Conservation (phyloP, 2,888 invertebrate species). For the Drosophila engyochracea region DNA sequence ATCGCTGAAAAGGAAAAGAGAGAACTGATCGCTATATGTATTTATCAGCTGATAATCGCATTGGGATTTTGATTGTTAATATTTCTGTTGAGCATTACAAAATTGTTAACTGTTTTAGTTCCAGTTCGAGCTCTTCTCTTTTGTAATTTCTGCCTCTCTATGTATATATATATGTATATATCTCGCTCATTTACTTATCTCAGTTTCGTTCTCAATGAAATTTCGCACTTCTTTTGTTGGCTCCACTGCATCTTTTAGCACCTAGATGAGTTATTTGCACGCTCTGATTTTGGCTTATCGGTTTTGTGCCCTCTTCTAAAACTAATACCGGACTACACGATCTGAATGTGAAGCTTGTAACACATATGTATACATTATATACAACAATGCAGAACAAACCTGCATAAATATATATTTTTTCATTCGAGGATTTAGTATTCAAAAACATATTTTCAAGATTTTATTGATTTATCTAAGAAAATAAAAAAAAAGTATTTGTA, state of each 20-base stretch:
- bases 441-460: background rate
- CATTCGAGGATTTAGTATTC: background rate
- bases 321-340: slow-evolving; percentile 22
- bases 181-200: slow-evolving; percentile 8
- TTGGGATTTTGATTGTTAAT: slow-evolving; percentile 8
- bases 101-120: background rate
- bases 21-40: background rate
- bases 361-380: background rate
- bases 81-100: slow-evolving; percentile 1
- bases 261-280: slow-evolving; percentile 66
- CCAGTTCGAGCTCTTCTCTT: background rate
- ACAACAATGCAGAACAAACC: background rate
- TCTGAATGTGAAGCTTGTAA: slow-evolving; percentile 4
- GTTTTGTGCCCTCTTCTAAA: slow-evolving; percentile 31
- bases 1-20: background rate
- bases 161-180: background rate
- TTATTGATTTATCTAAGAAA: background rate
- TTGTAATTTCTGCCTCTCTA: background rate
- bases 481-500: background rate
- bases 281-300: slow-evolving; percentile 67
- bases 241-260: slow-evolving; percentile 67
- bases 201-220: slow-evolving; percentile 28
- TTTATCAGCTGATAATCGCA: slow-evolving; percentile 29
- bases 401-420: background rate
- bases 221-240: slow-evolving; percentile 65